Conservation (phyloP, 2,888 invertebrate species). For the Oscheius sp. region DNA sequence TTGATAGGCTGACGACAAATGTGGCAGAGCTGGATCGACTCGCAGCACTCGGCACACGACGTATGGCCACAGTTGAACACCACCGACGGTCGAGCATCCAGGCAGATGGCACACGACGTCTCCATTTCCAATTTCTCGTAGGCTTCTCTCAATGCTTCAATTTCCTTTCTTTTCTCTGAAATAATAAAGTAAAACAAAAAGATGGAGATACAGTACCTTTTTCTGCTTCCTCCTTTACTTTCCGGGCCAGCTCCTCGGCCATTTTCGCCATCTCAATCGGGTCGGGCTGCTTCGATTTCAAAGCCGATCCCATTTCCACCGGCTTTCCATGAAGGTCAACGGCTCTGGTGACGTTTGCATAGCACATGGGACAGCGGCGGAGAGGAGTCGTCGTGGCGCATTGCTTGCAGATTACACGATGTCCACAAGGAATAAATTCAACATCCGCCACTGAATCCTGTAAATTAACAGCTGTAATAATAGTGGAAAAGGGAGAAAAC, state of each 20-base stretch:
- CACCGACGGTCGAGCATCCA: constrained; percentile 49
- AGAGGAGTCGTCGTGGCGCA: constrained; percentile 48
- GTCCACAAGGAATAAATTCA: constrained; percentile 58
- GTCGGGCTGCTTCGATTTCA: neutral
- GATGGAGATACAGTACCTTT: constrained; percentile 28
- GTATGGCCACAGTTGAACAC: constrained; percentile 49
- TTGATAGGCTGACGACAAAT: constrained; percentile 51
- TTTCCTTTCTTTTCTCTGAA: constrained; percentile 50
- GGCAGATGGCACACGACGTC: constrained; percentile 52
- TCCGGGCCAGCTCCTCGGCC: constrained; percentile 48
- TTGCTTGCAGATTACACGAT: constrained; percentile 57
- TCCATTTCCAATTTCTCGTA: constrained; percentile 54
- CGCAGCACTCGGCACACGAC: constrained; percentile 47
- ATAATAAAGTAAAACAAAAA: neutral
- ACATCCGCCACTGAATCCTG: constrained; percentile 54
- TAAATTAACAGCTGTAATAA: neutral
- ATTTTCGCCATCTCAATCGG: constrained; percentile 37
- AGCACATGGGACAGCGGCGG: constrained; percentile 52
- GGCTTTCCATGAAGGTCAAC: constrained; percentile 33
- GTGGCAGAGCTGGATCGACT: constrained; percentile 47
- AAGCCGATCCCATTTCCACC: constrained; percentile 41
- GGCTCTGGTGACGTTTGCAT: constrained; percentile 44
- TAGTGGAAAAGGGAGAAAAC: constrained; percentile 10
- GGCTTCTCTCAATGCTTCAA: constrained; percentile 42
- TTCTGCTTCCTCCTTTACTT: constrained; percentile 51